phyloP scores from a whole-genome alignment of 1,140 invertebrate genomes.

The Triops cancriformis region DNA sequence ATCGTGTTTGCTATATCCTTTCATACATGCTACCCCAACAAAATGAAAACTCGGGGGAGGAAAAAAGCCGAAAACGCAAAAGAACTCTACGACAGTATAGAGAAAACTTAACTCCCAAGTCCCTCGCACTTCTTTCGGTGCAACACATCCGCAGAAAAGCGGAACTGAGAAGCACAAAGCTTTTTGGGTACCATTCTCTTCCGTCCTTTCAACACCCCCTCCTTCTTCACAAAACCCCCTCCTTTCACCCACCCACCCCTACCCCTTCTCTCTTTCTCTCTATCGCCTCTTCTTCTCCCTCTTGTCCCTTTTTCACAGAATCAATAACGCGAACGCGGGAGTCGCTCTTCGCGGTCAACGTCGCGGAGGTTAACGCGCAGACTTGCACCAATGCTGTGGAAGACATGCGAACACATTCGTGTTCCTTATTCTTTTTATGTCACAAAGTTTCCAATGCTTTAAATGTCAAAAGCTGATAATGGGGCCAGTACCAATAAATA shows the following conservation, averaged over 20 bases:
- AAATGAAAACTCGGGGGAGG: too few species aligned
- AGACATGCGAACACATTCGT: not conserved
- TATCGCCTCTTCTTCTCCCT: not conserved
- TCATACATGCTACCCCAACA: too few species aligned
- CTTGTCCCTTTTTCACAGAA: constrained; percentile 1
- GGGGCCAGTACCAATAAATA: too few species aligned
- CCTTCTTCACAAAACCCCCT: too few species aligned
- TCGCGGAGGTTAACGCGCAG: constrained; percentile 11
- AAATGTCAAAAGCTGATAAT: too few species aligned
- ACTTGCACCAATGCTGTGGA: not conserved
- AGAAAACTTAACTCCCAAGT: constrained; percentile 1
- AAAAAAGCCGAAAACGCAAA: not conserved
- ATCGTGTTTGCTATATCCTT: too few species aligned
- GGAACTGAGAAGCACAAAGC: not conserved
- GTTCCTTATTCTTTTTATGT: not conserved
- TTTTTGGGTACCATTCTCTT: not conserved
- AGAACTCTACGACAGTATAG: not conserved
- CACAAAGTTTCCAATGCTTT: too few species aligned
- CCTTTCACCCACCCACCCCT: not conserved
- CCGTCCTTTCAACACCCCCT: not conserved
- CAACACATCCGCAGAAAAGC: not conserved
- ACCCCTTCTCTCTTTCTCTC: not conserved
- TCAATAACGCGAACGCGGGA: constrained; percentile 12
- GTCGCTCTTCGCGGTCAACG: not conserved
- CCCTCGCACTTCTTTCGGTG: not conserved